Conservation (phyloP, 2,888 invertebrate species). For the Hermaeophaga mercurialis region DNA sequence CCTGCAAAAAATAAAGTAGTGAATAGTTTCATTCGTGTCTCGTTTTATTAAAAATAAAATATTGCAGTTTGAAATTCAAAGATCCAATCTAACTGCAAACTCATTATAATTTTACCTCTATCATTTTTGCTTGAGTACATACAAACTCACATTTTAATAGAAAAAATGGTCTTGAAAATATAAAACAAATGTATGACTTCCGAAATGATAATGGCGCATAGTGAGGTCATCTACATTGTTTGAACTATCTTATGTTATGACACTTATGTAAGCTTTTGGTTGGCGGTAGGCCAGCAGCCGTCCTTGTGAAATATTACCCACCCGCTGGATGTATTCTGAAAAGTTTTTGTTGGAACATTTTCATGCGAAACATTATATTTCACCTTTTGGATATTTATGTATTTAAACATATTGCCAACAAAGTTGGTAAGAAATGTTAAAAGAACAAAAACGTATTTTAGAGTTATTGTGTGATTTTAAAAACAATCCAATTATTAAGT, state of each 20-base stretch:
- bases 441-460: no score
- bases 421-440: background rate
- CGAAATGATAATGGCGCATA: conserved; percentile 22
- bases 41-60: no score
- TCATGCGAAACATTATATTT: background rate
- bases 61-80: no score
- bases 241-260: conserved; percentile 28
- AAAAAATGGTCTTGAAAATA: conserved; percentile 16
- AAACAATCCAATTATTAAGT: no score
- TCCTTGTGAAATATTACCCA: conserved; percentile 19
- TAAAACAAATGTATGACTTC: conserved; percentile 17
- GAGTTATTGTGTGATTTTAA: no score
- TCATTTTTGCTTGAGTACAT: no score
- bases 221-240: conserved; percentile 26
- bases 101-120: no score
- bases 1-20: no score
- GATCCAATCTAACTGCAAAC: no score
- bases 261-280: conserved; percentile 26
- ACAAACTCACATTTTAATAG: no score
- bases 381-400: conserved; percentile 3
- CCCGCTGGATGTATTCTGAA: conserved; percentile 1
- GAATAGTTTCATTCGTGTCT: no score
- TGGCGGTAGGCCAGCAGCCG: conserved; percentile 20
- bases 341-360: conserved; percentile 5
- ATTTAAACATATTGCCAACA: conserved; percentile 4